Conservation (phyloP, 2,888 invertebrate genomes). For the Campopleginae sp. region DNA sequence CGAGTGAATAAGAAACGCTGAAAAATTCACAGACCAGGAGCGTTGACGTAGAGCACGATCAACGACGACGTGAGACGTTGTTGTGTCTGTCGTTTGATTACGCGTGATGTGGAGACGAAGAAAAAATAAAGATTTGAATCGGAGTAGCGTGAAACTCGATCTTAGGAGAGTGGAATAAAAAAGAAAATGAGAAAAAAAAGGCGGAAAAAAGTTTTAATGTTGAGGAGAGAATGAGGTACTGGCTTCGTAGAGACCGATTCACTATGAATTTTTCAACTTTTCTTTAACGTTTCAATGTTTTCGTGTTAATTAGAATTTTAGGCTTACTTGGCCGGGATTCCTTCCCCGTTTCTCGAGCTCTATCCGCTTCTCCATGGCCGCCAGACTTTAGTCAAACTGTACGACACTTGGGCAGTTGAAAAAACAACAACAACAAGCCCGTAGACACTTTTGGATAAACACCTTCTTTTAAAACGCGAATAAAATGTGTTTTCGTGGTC, state of each 20-base stretch:
- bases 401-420: conserved; percentile 60
- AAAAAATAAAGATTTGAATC: conserved; percentile 18
- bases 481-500: conserved; percentile 65
- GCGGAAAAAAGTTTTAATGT: neutral
- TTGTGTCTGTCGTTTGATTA: conserved; percentile 56
- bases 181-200: conserved; percentile 15
- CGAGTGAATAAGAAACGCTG: conserved; percentile 8
- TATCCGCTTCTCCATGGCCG: conserved; percentile 96
- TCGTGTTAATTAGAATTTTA: conserved; percentile 8
- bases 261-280: conserved; percentile 48
- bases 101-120: conserved; percentile 34
- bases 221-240: neutral
- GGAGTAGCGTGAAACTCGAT: conserved; percentile 23
- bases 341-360: conserved; percentile 97
- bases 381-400: conserved; percentile 67
- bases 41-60: conserved; percentile 27
- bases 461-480: conserved; percentile 61
- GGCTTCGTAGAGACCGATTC: conserved; percentile 23
- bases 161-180: neutral
- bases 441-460: conserved; percentile 62
- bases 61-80: conserved; percentile 27
- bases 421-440: conserved; percentile 31
- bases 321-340: conserved; percentile 94
- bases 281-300: conserved; percentile 8
- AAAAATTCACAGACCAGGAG: conserved; percentile 9